Evolutionary conservation across 2,888 invertebrate species (phyloP).

Genomic region (Zygothrica quintamaculata): DNA sequence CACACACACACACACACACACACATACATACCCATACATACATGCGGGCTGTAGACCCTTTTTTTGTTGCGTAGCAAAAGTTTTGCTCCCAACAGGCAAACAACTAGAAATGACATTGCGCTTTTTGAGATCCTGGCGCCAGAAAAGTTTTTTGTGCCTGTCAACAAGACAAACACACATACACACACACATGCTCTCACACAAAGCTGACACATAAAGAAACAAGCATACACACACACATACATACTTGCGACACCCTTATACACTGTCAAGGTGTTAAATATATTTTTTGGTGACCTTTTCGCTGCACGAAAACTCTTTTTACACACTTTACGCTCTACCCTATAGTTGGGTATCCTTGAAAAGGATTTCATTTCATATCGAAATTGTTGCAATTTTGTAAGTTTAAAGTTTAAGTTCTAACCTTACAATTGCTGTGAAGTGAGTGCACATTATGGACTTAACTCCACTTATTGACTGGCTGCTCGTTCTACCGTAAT

Average conservation of each 20-base stretch:
- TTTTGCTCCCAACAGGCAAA: constrained; percentile 33
- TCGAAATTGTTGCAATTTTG: too few species aligned
- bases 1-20: too few species aligned
- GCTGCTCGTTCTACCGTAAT: background rate
- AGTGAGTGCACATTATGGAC: too few species aligned
- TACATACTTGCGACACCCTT: background rate
- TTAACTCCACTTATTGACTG: background rate
- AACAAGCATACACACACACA: background rate
- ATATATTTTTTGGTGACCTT: too few species aligned
- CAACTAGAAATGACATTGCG: constrained; percentile 56
- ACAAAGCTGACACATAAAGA: constrained; percentile 4
- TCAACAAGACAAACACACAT: constrained; percentile 40
- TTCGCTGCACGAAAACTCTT: too few species aligned
- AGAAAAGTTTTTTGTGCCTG: constrained; percentile 41
- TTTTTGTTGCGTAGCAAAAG: too few species aligned
- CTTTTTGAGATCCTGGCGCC: constrained; percentile 49
- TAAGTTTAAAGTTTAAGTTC: constrained; percentile 4
- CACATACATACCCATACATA: too few species aligned
- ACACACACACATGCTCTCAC: constrained; percentile 23
- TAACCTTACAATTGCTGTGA: background rate
- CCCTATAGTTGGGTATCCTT: too few species aligned
- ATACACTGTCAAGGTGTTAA: too few species aligned
- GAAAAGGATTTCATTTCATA: too few species aligned
- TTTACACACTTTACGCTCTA: too few species aligned
- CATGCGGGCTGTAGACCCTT: too few species aligned